Evolutionary conservation across 1,140 invertebrate genomes (phyloP), one percentile per base, ranked within the genome.

Genomic region (Anadara kagoshimensis): DNA sequence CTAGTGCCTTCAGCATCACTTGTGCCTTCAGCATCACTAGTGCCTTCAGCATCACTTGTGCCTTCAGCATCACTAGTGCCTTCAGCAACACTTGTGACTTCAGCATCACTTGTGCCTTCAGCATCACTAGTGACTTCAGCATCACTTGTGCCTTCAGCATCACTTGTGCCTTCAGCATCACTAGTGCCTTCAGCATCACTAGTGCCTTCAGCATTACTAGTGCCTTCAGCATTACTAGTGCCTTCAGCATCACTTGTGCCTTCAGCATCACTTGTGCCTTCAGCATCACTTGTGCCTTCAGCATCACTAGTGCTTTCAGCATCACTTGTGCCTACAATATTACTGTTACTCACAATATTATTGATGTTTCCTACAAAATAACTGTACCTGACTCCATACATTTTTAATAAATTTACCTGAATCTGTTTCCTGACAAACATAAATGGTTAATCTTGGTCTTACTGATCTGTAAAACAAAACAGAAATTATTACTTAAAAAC

Each of bases 401-500:
- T 11, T 54, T 26, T 14, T 29, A 16, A 36, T 56, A 36, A 44
- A 70, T 69, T 72, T 79, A 85, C 87, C 86, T 74, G 87, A 84
- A 61, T 89, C 87, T 45, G 82, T 74, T 67, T 94, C 92, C 72
- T 93, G 87, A 75, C 93, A 94, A 54, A 95, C 92, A 85, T 95
- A 96, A 20, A 97, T 89, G 3, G 94, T 95, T 66, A 96, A 90
- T 62, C 94, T 92, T 0, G 95, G 94, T 22, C 92, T 90, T 67
- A 95, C 93, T 26, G 92, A 90, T 85, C 94, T 95, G 86, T 10
- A 89, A 86, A 57, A 56, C 1, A 61, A 44, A 66, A 45, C 43
- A 49, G 1, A 53, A 18, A 14, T 49, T 4, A 49, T n/a, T 49
- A 10, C 11, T 49, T 2, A 14, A 1, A 18, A 18, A 47, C 8